Conservation (phyloP, 2,113 vertebrate genomes). For the Puntigrus tetrazona region DNA sequence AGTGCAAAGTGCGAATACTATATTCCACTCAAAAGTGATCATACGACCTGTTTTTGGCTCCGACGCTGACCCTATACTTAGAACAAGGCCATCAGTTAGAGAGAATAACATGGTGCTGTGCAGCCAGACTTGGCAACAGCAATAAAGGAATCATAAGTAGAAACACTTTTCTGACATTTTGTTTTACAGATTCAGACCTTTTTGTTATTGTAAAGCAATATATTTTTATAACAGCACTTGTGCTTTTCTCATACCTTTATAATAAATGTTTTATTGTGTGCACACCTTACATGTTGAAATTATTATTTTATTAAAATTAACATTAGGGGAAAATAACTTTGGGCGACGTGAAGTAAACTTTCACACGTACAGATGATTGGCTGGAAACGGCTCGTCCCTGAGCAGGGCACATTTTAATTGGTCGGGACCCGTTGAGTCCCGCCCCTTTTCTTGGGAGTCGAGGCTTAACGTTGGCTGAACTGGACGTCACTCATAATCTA, state of each 20-base stretch:
- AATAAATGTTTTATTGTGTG: not conserved
- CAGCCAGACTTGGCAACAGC: conserved; percentile 49
- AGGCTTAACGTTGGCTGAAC: conserved; percentile 49
- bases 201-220: not conserved
- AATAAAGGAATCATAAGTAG: conserved; percentile 41
- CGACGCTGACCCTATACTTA: conserved; percentile 45
- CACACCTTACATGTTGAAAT: not conserved
- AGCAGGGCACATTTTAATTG: conserved; percentile 27
- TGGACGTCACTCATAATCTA: conserved; percentile 57
- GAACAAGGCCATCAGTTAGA: conserved; percentile 38
- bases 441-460: conserved; percentile 10
- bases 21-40: not conserved
- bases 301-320: not conserved
- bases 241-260: not conserved
- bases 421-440: not conserved
- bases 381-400: conserved; percentile 1
- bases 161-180: not conserved
- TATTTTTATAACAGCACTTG: no score
- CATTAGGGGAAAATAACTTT: conserved; percentile 26
- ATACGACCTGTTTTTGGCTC: conserved; percentile 34
- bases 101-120: conserved; percentile 30
- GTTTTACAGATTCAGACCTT: not conserved
- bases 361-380: conserved; percentile 43
- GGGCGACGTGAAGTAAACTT: conserved; percentile 37
- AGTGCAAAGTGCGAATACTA: no score